Conservation (phyloP, 2,797 vertebrate genomes). For the Streptopelia turtur region DNA sequence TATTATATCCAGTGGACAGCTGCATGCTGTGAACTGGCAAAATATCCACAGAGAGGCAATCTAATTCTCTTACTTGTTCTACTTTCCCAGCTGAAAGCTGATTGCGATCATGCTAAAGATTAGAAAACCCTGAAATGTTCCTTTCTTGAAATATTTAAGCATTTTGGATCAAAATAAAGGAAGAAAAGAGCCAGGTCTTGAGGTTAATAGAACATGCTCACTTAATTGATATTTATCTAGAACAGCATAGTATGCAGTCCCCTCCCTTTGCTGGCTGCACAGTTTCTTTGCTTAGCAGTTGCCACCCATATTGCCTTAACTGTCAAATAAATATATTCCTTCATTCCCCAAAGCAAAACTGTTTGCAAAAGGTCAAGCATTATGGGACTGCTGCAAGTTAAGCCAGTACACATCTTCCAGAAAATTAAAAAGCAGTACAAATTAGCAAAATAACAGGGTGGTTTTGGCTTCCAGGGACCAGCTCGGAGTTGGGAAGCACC, state of each 20-base stretch:
- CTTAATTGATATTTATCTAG: constrained; percentile 40
- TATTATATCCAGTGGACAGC: background rate
- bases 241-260: background rate
- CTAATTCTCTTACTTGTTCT: background rate
- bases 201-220: constrained; percentile 28
- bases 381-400: background rate
- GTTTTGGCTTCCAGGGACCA: background rate
- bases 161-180: background rate
- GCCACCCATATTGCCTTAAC: background rate
- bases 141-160: background rate
- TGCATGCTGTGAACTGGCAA: background rate
- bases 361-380: constrained; percentile 5
- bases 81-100: background rate
- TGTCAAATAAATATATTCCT: constrained; percentile 6
- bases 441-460: background rate
- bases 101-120: background rate
- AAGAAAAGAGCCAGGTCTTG: background rate
- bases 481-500: background rate
- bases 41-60: constrained; percentile 17
- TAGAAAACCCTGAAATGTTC: fast-evolving
- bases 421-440: background rate
- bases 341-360: constrained; percentile 10
- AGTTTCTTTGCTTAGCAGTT: constrained; percentile 32
- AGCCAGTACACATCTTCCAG: background rate
- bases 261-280: background rate